Base-by-base conservation (phyloP, 2,888 invertebrate species). In the Trachelus troglodyta region DNA sequence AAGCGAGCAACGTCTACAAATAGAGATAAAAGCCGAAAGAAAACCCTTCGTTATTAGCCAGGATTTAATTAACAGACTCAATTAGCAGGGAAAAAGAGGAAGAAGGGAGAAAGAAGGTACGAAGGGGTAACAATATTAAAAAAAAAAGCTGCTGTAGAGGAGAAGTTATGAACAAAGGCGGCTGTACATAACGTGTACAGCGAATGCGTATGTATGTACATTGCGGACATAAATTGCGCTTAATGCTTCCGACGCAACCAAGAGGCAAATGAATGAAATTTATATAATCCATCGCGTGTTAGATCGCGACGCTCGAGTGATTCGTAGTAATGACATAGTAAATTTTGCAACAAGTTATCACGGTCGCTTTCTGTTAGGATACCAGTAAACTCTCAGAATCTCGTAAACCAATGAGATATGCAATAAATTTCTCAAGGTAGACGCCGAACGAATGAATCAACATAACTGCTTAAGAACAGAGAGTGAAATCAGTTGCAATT, bases 311-410 rank as follows among this genome's bases (percentile, higher is more conserved):
- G 77, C 77, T 77, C 71, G 75, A 77, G 73, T n/a, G 77, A 75
- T 23, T 75, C 71, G 77, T 75, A 75, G 77, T 77, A 77, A 77
- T 77, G 75, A 75, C 69, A 75, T 77, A 77, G 77, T 77, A 75
- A 75, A 77, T 75, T 77, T 75, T 77, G 34, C 75, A 77, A 35
- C 68, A 69, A 23, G 56, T 9, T 23, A 23, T 56, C 56, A 23
- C 15, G 56, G 23, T 15, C 23, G 56, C 9, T 56, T 56, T 56
- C 23, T 23, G 56, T 56, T 23, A 23, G 56, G 56, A 56, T 23
- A 23, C 23, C 23, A 23, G 23, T 9, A 2, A 9, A 56, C 9
- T 23, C 9, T 56, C 1, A 56, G 23, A 56, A 23, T 56, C 23
- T 15, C 23, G 2, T 56, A 23, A 40, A 23, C 6, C 15, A 40